Evolutionary conservation across 2,113 vertebrate genomes (phyloP), one percentile per base, ranked within the genome.

Genomic region (Corvus moneduloides): DNA sequence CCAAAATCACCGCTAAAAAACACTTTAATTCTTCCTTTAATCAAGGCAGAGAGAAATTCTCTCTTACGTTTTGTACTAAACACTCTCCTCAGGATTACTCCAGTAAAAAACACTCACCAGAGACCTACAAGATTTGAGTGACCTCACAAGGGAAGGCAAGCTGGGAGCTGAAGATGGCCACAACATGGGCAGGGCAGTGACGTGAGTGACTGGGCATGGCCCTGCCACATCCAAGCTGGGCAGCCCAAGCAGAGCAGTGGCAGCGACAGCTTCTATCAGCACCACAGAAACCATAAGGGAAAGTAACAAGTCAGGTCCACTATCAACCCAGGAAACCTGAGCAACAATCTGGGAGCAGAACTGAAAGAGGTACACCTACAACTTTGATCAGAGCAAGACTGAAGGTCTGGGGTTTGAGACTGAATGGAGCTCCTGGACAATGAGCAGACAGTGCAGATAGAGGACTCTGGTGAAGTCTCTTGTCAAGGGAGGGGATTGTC

Each of bases 171-270:
- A 52, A 61, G 61, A 52, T n/a, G 46, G 61, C 44, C 59, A 56
- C 63, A n/a, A 37, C 15, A 19, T 0, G 4, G 72, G 37, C 51
- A 52, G 30, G 24, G 6, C 64, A 41, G 24, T 8, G 58, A 54
- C 20, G 23, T 37, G 27, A 13, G 27, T 1, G 1, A 13, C 16
- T 3, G 21, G n/a, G 13, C 30, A 46, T 0, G 2, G 35, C 44
- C 6, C 71, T 37, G 39, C 18, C 6, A 8, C 10, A 9, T 41
- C 32, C 54, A 28, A 71, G 30, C 23, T 19, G 33, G 30, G 52
- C 52, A 75, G 41, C 30, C 51, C 56, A 43, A 22, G 55, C 23
- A 56, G 35, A 56, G 5, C 1, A 2, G 37, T 8, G 48, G 39
- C 54, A 33, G 59, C 4, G 7, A 23, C 26, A 71, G 33, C 30